These are phyloP conservation scores for Dendrophyllia cribrosa DNA, from an alignment of 64 coral and sea anemone genomes.

Conservation along the genomic window DNA sequence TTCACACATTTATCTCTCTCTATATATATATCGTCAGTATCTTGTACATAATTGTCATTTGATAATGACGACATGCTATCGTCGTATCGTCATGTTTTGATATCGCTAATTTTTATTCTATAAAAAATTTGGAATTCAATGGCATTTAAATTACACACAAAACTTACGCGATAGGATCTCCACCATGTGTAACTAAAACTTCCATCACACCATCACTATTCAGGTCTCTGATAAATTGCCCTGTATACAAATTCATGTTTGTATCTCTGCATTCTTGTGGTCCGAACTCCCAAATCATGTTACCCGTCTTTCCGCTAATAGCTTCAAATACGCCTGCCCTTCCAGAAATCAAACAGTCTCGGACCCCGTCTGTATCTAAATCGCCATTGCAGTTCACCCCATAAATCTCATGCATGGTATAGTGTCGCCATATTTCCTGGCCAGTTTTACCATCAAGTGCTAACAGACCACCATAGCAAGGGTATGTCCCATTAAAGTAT, in stretches of 20 bases:
- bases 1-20: too few species aligned
- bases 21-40: too few species aligned
- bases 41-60: too few species aligned
- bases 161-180: constrained; percentile 96
- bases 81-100: too few species aligned
- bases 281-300: constrained; percentile 87
- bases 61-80: too few species aligned
- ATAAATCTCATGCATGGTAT: constrained; percentile 98
- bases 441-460: constrained; percentile 94
- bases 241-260: constrained; percentile 95
- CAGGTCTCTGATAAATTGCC: constrained; percentile 93
- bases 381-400: constrained; percentile 97
- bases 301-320: constrained; percentile 78
- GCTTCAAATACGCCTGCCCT: constrained; percentile 93
- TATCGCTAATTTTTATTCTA: too few species aligned
- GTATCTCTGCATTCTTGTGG: constrained; percentile 76
- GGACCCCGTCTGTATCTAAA: constrained; percentile 82
- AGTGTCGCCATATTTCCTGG: constrained; percentile 94
- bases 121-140: too few species aligned
- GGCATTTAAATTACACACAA: neutral
- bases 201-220: constrained; percentile 93
- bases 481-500: constrained; percentile 94
- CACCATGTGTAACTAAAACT: constrained; percentile 91
- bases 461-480: constrained; percentile 89
- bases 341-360: constrained; percentile 89